Percentiles rank a stretch among this genome's conserved stretches.
phyloP scores from a whole-genome alignment of 2,113 vertebrate species.

The Aphelocoma coerulescens region DNA sequence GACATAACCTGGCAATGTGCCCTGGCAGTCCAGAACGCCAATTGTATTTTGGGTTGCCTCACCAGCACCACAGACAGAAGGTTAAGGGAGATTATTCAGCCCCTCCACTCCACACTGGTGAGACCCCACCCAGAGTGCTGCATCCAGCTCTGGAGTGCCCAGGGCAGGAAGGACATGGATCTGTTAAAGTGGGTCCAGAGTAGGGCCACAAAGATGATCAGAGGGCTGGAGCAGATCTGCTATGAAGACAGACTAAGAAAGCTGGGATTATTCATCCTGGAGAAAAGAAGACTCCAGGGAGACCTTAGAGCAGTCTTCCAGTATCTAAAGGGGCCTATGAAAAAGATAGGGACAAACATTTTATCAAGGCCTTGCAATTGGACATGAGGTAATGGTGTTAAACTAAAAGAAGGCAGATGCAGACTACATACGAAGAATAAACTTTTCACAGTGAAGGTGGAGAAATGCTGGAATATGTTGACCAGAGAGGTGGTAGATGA shows the following conservation, averaged over 20 bases:
- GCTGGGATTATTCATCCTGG: background rate
- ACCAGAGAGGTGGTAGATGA: background rate
- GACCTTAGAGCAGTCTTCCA: background rate
- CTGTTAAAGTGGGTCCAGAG: background rate
- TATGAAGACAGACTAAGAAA: background rate
- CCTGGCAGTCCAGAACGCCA: background rate
- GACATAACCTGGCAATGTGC: background rate
- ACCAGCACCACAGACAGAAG: background rate
- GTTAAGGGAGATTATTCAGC: background rate
- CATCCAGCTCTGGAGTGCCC: background rate
- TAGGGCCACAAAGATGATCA: background rate
- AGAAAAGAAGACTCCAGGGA: background rate
- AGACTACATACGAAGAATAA: background rate
- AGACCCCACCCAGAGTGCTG: background rate
- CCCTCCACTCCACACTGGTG: background rate
- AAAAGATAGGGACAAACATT: background rate
- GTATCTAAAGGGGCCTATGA: background rate
- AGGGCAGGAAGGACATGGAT: background rate
- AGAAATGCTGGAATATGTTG: background rate
- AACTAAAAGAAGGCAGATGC: background rate
- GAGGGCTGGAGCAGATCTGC: background rate
- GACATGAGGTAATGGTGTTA: background rate
- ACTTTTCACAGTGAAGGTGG: background rate
- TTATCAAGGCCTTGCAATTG: background rate
- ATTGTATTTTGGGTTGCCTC: fast-evolving